Evolutionary conservation across 2,113 vertebrate genomes (phyloP).

Genomic region (Tyto alba): DNA sequence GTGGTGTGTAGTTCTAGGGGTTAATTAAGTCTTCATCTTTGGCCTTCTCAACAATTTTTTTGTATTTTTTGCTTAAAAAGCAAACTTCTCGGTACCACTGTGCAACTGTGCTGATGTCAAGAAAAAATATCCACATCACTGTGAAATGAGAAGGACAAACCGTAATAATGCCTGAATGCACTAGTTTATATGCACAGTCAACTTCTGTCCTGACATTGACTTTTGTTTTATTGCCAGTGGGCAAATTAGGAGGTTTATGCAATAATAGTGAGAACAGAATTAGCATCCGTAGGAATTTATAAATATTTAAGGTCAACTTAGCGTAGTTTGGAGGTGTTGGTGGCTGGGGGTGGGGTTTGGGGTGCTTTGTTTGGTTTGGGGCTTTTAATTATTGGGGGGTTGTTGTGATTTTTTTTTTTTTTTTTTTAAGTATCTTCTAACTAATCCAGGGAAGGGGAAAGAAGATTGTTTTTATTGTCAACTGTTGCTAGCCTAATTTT

Average conservation of each 20-base stretch:
- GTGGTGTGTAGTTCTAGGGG: not conserved
- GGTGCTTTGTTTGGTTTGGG: not conserved
- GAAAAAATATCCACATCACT: not conserved
- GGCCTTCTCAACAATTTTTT: not conserved
- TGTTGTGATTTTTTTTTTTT: not conserved
- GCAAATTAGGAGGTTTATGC: not conserved
- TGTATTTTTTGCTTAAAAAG: not conserved
- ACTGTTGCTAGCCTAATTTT: not conserved
- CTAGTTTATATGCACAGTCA: not conserved
- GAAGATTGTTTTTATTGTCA: not conserved
- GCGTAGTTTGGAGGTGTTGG: not conserved
- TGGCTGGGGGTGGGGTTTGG: not conserved
- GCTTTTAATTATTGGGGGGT: not conserved
- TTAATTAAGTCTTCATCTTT: not conserved
- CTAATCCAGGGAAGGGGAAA: not conserved
- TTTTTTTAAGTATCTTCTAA: not conserved
- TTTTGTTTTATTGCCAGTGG: not conserved
- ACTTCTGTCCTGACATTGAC: not conserved
- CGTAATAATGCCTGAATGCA: not conserved
- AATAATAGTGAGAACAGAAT: not conserved
- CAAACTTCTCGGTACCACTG: not conserved
- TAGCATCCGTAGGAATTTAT: not conserved
- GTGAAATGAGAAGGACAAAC: not conserved
- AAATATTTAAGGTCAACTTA: not conserved
- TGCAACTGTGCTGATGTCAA: not conserved